A percentile compares a stretch with the other conserved stretches of the same genome.
Evolutionary conservation across 2,888 invertebrate species (phyloP).

Genomic region (Aproaerema taeniolella): DNA sequence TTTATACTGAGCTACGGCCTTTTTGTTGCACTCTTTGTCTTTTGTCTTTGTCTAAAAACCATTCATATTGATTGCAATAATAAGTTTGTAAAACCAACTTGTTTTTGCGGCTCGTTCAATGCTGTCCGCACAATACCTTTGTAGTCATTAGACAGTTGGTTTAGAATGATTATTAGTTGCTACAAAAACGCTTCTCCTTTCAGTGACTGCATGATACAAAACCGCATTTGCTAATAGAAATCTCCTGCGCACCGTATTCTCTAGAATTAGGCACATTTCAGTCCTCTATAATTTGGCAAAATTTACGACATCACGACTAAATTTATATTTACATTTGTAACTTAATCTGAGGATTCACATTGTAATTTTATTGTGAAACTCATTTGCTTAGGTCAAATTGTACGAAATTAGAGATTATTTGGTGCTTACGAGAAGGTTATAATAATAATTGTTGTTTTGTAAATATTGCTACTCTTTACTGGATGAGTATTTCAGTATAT

Average conservation of each 20-base stretch:
- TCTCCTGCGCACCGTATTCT: slow-evolving; percentile 62
- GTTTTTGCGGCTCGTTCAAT: too few species aligned
- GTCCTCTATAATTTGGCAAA: slow-evolving; percentile 62
- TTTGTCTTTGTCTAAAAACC: too few species aligned
- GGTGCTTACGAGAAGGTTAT: too few species aligned
- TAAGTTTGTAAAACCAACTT: too few species aligned
- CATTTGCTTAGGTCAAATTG: slow-evolving; percentile 37
- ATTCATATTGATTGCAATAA: too few species aligned
- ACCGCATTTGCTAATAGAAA: slow-evolving; percentile 74
- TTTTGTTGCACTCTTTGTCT: too few species aligned
- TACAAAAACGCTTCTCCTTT: slow-evolving; percentile 17
- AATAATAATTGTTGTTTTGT: too few species aligned
- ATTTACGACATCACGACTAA: slow-evolving; percentile 56
- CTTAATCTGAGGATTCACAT: slow-evolving; percentile 28
- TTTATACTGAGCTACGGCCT: too few species aligned
- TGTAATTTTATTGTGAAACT: slow-evolving; percentile 46
- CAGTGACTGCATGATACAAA: slow-evolving; percentile 33
- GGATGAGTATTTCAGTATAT: too few species aligned
- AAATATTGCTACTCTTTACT: too few species aligned
- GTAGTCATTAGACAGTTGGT: neutral
- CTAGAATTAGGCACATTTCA: slow-evolving; percentile 68
- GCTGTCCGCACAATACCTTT: too few species aligned
- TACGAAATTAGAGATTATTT: too few species aligned
- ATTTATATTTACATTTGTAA: slow-evolving; percentile 30
- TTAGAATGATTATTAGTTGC: neutral